Percentiles rank a stretch among this genome's conserved stretches.
These are phyloP conservation scores for Nomia melanderi DNA, from an alignment of 1,140 invertebrate genomes.

Conservation along the genomic window DNA sequence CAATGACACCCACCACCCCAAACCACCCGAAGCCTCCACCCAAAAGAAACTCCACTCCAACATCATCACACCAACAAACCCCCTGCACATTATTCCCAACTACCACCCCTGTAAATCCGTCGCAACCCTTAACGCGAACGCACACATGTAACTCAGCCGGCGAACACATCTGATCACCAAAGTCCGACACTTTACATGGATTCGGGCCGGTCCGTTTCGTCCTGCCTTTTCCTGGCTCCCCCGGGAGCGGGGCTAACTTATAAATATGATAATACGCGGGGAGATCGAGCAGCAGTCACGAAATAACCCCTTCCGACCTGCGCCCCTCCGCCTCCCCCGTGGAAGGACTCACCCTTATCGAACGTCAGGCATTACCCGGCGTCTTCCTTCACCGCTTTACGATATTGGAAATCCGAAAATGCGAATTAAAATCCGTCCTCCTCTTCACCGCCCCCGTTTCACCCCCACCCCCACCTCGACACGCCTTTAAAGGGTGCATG, in stretches of 20 bases:
- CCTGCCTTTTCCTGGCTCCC: constrained; percentile 51
- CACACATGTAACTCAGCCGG: neutral
- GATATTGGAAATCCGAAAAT: constrained; percentile 76
- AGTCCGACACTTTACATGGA: constrained; percentile 37
- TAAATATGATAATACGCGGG: constrained; percentile 76
- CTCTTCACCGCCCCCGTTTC: neutral
- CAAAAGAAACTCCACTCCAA: no score
- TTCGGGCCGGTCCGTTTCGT: constrained; percentile 34
- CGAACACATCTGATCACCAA: constrained; percentile 28
- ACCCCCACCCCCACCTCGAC: constrained; percentile 13
- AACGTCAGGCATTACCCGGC: constrained; percentile 66
- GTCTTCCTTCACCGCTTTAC: constrained; percentile 64
- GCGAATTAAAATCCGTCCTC: constrained; percentile 71
- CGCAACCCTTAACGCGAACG: neutral
- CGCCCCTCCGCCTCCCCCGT: constrained; percentile 31
- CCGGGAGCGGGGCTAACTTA: constrained; percentile 69
- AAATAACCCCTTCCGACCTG: constrained; percentile 73
- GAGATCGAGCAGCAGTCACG: constrained; percentile 68
- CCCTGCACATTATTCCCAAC: no score
- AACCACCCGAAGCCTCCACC: no score
- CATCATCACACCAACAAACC: no score
- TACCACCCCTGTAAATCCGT: constrained; percentile 1
- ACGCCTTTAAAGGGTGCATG: constrained; percentile 18
- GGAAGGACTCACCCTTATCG: constrained; percentile 62
- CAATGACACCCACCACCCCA: no score